These are phyloP conservation scores for Rotaria socialis DNA, from an alignment of 2,888 invertebrate species.

Conservation along the genomic window DNA sequence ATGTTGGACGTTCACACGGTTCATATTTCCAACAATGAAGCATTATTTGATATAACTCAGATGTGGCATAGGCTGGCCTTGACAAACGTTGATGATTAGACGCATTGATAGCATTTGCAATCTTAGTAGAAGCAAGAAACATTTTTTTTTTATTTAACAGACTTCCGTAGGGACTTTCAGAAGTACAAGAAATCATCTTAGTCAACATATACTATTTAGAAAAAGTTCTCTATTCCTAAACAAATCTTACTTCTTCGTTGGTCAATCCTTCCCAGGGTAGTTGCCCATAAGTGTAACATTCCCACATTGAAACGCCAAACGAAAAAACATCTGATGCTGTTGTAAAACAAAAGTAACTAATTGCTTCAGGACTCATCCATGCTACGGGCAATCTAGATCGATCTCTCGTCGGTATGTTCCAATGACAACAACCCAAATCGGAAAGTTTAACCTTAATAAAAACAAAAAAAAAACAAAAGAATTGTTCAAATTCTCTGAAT, in stretches of 20 bases:
- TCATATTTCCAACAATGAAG: conserved; percentile 23
- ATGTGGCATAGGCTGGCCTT: conserved; percentile 14
- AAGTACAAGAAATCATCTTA: neutral
- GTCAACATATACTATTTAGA: no score
- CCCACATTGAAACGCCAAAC: conserved; percentile 24
- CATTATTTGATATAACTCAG: conserved; percentile 10
- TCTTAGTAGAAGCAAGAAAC: neutral
- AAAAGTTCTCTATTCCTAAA: no score
- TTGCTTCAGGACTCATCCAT: conserved; percentile 19
- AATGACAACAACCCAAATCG: neutral
- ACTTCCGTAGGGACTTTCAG: neutral
- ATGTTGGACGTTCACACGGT: conserved; percentile 26
- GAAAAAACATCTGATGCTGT: conserved; percentile 8
- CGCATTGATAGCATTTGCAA: neutral
- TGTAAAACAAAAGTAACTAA: neutral
- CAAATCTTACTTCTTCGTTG: neutral
- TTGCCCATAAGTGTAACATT: neutral
- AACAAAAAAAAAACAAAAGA: no score
- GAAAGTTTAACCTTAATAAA: neutral
- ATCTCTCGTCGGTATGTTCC: neutral
- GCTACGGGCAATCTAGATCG: neutral
- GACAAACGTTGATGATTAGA: conserved; percentile 18
- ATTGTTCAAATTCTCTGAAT: no score
- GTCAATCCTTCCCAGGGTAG: conserved; percentile 2
- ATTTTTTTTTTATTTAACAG: neutral